Base-by-base conservation (phyloP, 2,797 vertebrate genomes). In the Poecilia picta region DNA sequence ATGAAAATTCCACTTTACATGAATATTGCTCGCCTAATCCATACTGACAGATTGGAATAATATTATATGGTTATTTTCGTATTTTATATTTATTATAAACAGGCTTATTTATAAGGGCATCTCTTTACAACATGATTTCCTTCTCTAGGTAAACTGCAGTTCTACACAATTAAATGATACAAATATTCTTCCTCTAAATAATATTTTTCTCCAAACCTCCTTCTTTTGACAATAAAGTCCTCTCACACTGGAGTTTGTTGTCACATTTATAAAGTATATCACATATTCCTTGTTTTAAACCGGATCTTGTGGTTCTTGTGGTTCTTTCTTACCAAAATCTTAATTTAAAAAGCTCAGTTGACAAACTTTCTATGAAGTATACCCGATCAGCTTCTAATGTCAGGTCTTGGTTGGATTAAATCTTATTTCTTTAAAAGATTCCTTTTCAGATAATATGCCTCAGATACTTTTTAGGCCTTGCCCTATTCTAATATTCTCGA, bases 1-100 rank as follows among this genome's bases (percentile, higher is more conserved):
- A 68, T 79, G 0, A 72, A 81, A 68, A 51, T 66, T 41, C 25
- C 66, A 8, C 49, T 77, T 79, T 47, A 46, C 23, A 80, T 74
- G 20, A 68, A 68, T 41, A 8, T 15, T 71, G 68, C 20, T 45
- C 1, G 13, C 2, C 39, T 43, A 28, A 45, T 45, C 41, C 33
- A 39, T 66, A 10, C 33, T 25, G 64, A 23, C 36, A 41, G 64
- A 23, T 41, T 68, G 20, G 64, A 41, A 68, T 11, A 41, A 68
- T 23, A 41, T 41, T 68, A 6, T 25, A 68, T 41, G 20, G 36
- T 68, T 23, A 68, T 41, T 2, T 41, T 41, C 10, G 4, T 23
- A 39, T 36, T 43, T 70, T 45, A n/a, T 16, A 28, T 71, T 71
- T 15, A n/a, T 43, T 25, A 43, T 20, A 10, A 66, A 66, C 20